A percentile compares a stretch with the other conserved stretches of the same genome.
Conservation (phyloP, 2,888 invertebrate genomes). For the Watsonalla binaria region DNA sequence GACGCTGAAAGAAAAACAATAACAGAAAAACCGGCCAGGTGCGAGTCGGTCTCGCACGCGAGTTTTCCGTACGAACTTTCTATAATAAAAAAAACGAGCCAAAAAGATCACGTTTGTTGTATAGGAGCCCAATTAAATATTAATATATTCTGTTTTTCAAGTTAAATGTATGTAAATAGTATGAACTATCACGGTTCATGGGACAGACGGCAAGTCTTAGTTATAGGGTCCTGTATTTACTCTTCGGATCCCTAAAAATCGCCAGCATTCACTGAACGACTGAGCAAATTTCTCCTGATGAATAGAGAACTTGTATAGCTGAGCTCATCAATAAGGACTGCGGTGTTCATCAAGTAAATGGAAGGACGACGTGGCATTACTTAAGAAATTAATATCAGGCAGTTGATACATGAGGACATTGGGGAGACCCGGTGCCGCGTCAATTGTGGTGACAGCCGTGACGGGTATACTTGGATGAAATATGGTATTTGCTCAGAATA, state of each 20-base stretch:
- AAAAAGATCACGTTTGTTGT: too few relatives aligned
- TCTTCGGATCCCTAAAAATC: conserved; percentile 1
- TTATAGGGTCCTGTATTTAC: too few relatives aligned
- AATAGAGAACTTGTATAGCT: conserved; percentile 30
- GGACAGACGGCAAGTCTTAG: too few relatives aligned
- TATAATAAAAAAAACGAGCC: too few relatives aligned
- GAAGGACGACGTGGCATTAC: conserved; percentile 40
- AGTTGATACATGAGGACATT: conserved; percentile 26
- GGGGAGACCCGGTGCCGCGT: conserved; percentile 13
- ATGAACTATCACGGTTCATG: too few relatives aligned
- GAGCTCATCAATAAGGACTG: conserved; percentile 52
- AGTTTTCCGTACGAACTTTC: too few relatives aligned
- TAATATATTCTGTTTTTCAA: too few relatives aligned
- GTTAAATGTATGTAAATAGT: too few relatives aligned
- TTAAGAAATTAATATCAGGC: conserved; percentile 62
- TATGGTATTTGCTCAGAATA: conserved; percentile 16
- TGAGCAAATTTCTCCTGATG: conserved; percentile 36
- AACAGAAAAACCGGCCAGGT: conserved; percentile 11
- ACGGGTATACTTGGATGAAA: conserved; percentile 15
- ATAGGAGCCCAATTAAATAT: too few relatives aligned
- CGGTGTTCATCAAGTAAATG: conserved; percentile 54
- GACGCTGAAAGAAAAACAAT: conserved; percentile 21
- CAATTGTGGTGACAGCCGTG: conserved; percentile 21
- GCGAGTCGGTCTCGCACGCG: too few relatives aligned
- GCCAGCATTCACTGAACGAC: conserved; percentile 25